A percentile compares a stretch with the other conserved stretches of the same genome.
Evolutionary conservation across 2,888 invertebrate genomes (phyloP).

Genomic region (Auanema freiburgensis): DNA sequence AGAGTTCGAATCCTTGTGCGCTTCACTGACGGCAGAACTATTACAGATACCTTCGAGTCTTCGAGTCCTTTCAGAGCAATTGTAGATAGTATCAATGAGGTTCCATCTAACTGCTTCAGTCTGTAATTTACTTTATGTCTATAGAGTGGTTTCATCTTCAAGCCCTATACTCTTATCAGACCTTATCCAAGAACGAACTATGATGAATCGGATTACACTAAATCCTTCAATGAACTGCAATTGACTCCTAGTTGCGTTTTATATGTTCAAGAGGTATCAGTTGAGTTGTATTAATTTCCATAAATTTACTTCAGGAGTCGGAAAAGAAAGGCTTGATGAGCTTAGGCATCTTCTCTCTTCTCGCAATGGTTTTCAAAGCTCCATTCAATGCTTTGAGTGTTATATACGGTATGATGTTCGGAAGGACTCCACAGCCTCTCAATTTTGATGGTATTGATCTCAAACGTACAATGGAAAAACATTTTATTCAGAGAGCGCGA

Average conservation of each 20-base stretch:
- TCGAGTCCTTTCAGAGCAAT: too few species aligned
- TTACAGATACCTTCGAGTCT: too few species aligned
- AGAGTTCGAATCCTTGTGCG: too few species aligned
- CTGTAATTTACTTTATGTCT: too few species aligned
- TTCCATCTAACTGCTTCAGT: too few species aligned
- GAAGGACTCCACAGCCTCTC: too few species aligned
- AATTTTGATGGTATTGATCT: too few species aligned
- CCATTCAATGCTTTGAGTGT: constrained; percentile 14
- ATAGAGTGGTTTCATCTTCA: constrained; percentile 1
- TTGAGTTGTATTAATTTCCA: constrained; percentile 1
- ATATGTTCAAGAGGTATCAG: constrained; percentile 27
- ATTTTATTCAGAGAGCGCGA: too few species aligned
- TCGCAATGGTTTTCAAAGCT: constrained; percentile 17
- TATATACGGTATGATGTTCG: constrained; percentile 7
- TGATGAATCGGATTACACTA: constrained; percentile 27
- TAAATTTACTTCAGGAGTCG: background rate
- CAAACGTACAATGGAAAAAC: too few species aligned
- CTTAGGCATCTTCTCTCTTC: constrained; percentile 4
- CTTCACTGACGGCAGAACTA: too few species aligned
- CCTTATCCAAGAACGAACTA: constrained; percentile 37
- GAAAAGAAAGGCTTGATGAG: background rate
- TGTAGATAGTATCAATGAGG: too few species aligned
- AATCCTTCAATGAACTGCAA: constrained; percentile 31
- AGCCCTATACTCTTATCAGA: constrained; percentile 33
- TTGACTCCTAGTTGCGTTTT: constrained; percentile 42